Percentiles rank a stretch among this genome's conserved stretches.
These are phyloP conservation scores for Pipistrellus nathusii DNA, from an alignment of 2,797 vertebrate genomes.

Conservation along the genomic window DNA sequence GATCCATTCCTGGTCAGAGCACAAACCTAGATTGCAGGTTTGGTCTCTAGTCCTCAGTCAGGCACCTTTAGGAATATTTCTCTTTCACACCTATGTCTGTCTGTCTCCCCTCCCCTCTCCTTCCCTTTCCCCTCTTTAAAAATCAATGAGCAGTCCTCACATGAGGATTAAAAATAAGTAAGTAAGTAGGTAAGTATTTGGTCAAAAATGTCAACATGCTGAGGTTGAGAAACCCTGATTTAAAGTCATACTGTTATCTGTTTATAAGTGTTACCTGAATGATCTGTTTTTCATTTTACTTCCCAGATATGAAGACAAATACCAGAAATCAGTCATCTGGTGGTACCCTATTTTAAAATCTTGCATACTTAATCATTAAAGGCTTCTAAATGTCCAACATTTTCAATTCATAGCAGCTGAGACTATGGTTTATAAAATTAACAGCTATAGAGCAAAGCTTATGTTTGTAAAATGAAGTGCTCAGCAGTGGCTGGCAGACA, in stretches of 20 bases:
- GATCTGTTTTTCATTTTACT: background rate
- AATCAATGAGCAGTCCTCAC: background rate
- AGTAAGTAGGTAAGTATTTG: background rate
- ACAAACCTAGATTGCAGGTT: no score
- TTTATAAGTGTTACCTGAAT: background rate
- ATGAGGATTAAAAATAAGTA: background rate
- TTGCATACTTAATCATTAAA: conserved; percentile 18
- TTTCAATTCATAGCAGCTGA: background rate
- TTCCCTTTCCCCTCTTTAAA: background rate
- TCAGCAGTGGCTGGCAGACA: background rate
- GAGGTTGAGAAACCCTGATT: background rate
- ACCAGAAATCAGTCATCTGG: background rate
- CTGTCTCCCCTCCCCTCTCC: no score
- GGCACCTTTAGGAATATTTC: background rate
- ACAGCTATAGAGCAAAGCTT: background rate
- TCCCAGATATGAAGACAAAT: background rate
- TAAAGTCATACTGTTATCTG: background rate
- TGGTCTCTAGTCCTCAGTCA: no score
- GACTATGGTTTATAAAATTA: background rate
- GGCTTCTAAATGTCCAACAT: background rate
- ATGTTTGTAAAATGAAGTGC: background rate
- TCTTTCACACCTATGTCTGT: background rate
- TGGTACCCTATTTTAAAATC: conserved; percentile 12
- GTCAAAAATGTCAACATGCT: background rate
- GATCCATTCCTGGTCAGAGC: background rate